Evolutionary conservation across 1,140 invertebrate genomes (phyloP), one percentile per base, ranked within the genome.

Genomic region (Psix sp.): DNA sequence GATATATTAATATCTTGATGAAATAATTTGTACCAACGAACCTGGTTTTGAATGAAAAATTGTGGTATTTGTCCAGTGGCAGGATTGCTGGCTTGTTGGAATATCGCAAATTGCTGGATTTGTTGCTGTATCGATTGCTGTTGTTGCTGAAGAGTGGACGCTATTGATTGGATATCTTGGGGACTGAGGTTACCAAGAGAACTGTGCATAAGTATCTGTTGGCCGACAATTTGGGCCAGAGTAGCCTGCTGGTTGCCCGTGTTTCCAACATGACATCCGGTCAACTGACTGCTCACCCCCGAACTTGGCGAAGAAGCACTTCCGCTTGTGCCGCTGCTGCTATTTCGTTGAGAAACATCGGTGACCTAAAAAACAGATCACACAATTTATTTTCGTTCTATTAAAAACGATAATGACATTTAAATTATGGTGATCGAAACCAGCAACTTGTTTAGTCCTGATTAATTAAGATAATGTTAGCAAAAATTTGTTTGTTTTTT

Each of bases 21-120:
- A n/a, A n/a, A n/a, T n/a, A n/a, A 29, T 7, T 10, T 29, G 7
- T 29, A 7, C 2, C 1, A 29, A 29, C 26, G 7, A 29, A 94
- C 93, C 90, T 94, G 93, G 88, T 94, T 94, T 80, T 94, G 93
- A 11, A 95, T 86, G 80, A 95, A 92, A 66, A 94, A 92, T 82
- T 93, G 93, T 13, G 89, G 87, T 42, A 91, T 80, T 79, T 92
- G 88, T 43, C 89, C 82, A 51, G 86, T 83, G 57, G 84, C 84
- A 10, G 84, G 87, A 60, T 83, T 85, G 7, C 3, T 59, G 5
- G 85, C 86, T 56, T 90, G 88, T 51, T 90, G 89, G 74, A 94
- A 89, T 84, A 94, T 90, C 1, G 93, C 90, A 42, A 94, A 89
- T 74, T 94, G 93, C 76, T 94, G 93, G 20, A 94, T 81, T 39